Evolutionary conservation across 2,797 vertebrate species (phyloP), one percentile per base, ranked within the genome.

Genomic region (Myotis myotis): DNA sequence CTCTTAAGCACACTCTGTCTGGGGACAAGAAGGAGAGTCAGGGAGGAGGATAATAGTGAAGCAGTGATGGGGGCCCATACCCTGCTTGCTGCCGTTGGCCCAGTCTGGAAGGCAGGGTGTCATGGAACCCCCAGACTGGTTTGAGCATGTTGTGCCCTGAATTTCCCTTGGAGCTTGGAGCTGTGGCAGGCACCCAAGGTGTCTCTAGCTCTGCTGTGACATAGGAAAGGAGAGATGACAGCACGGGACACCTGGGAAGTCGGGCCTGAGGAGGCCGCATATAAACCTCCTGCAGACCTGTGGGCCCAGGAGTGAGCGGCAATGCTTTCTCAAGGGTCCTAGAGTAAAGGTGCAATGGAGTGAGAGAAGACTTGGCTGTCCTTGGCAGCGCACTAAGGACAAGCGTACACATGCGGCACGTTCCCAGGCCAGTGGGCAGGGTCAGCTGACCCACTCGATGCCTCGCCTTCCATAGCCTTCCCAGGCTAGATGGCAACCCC

Each of bases 91-190:
- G 5, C 41, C 23, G 28, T 30, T 4, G 33, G 55, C 68, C 38
- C 23, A 22, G n/a, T 33, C 13, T 81, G 28, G 38, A 83, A 60
- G 72, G 36, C 19, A n/a, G 41, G 4, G 25, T 17, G 19, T 17
- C 8, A 1, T 13, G 11, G 38, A 70, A 10, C 7, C 55, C 7
- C 30, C 28, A 25, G 19, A 25, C 11, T 1, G 0, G 0, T 36
- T 68, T 44, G 57, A 57, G n/a, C 2, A 79, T 36, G 74, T 72
- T n/a, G 66, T 30, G 20, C 6, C 51, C 28, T 86, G 41, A 25
- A 33, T 91, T 82, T 66, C 19, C 17, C 23, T 10, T 47, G 49
- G 30, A 23, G 17, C 2, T 72, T 79, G 57, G 78, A 70, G 47
- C 23, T 6, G 38, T 16, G 28, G 47, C 64, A 72, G 47, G 47